Evolutionary conservation across 2,888 invertebrate genomes (phyloP), one percentile per base, ranked within the genome.

Genomic region (Cheilosia vulpina): DNA sequence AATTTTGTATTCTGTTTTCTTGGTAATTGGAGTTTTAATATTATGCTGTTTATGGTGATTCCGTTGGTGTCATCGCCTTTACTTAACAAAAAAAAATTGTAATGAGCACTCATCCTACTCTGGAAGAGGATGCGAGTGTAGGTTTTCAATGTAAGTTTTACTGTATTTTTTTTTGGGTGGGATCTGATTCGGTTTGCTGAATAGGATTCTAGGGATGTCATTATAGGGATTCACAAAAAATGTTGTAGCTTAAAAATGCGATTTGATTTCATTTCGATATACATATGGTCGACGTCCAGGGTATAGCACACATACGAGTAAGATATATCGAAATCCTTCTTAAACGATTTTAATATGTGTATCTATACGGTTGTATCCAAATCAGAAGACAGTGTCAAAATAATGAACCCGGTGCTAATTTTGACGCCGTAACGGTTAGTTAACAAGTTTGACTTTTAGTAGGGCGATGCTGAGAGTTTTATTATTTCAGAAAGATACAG

Each of bases 371-470:
- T 81, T 85, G 76, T 85, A 85, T 85, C 85, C 92, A 92, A 92
- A 92, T 92, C 92, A 92, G 92, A 92, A 92, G 92, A 92, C 92
- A 92, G 92, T 92, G 92, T 92, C 92, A 92, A 92, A 92, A 92
- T 90, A 92, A 92, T 91, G 91, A 89, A 92, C 92, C 92, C 92
- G 90, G 87, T 88, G 89, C 89, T 85, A 68, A 82, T 87, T 87
- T 87, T 88, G 88, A 88, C 88, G 88, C 88, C 88, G 87, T 73
- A 50, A 55, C 21, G 24, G 34, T 34, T 45, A 45, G 7, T 47
- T 45, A 11, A 21, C 13, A 15, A 53, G 34, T 53, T 43, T 41
- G 34, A 45, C 13, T 45, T 55, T 50, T 34, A 38, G 15, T 19
- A 79, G 63, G 53, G 69, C 79, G 75, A 84, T 84, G 73, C 68